Base-by-base conservation (phyloP, 2,888 invertebrate species). In the Dicranocentrus wangi region DNA sequence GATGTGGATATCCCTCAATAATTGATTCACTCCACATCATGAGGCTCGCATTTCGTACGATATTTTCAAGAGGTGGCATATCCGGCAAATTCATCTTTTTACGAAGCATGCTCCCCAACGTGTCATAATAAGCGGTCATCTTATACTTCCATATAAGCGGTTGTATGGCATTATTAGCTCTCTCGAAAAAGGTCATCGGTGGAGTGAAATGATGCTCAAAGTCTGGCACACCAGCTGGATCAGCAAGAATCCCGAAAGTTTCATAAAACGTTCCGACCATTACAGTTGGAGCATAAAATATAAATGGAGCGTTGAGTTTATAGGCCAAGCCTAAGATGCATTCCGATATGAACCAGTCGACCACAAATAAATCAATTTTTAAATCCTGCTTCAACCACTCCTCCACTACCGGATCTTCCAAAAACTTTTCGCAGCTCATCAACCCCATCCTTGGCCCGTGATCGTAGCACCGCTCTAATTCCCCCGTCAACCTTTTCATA, bases 281-380 rank as follows among this genome's bases (percentile, higher is more conserved):
- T 13, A 77, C 63, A 7, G 72, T 51, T 8, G 82, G 70, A 0
- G 71, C 65, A 66, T 77, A 77, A 25, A 77, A 58, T 15, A 77
- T 72, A 39, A 77, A 60, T 13, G 77, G 77, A 13, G 82, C 76
- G 10, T 71, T 60, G 0, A 60, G 28, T 51, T 82, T 77, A 5
- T 63, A 47, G 0, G 72, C 71, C 10, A 82, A 10, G 17, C 76
- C 82, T 32, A 72, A 58, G 51, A 55, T 55, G 43, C 77, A 82
- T 23, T 82, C 82, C 1, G 79, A 63, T 8, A 63, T 25, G 13
- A 72, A 65, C 61, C 65, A 71, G 47, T 82, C 82, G 7, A 77
- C 10, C 1, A 60, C 27, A 66, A 77, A 32, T 15, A 82, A 32
- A 17, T 82, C 76, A 39, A 82, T 60, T 76, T 76, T 66, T 5